Evolutionary conservation across 64 coral and sea anemone species (phyloP).

Genomic region (Pocillopora verrucosa): DNA sequence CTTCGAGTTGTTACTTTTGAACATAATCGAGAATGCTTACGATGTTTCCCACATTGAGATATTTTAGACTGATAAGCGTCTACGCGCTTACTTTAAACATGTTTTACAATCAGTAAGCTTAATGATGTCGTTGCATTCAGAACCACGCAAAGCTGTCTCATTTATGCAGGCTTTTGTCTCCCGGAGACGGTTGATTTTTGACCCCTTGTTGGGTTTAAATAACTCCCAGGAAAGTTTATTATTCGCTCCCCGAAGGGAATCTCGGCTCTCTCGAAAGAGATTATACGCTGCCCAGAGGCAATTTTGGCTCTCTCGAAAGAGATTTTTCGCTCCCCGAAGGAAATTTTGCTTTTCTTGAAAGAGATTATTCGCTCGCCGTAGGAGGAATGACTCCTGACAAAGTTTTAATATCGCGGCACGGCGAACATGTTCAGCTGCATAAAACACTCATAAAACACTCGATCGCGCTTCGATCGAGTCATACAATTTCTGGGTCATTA

Average conservation of each 20-base stretch:
- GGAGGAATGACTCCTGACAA: not conserved
- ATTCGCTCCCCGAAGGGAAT: constrained; percentile 16
- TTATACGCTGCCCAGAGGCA: constrained; percentile 7
- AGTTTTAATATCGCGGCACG: not conserved
- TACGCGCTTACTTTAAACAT: not conserved
- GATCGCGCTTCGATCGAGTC: not conserved
- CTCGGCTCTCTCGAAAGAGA: constrained; percentile 4
- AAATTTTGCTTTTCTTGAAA: constrained; percentile 37
- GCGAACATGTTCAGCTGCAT: not conserved
- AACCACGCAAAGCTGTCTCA: constrained; percentile 2
- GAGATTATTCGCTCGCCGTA: constrained; percentile 19
- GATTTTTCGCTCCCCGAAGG: constrained; percentile 27
- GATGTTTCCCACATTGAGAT: not conserved
- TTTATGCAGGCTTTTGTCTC: constrained; percentile 3
- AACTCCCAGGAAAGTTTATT: not conserved
- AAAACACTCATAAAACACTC: not conserved
- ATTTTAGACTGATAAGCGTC: not conserved
- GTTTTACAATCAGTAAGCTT: not conserved
- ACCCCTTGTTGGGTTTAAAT: constrained; percentile 11
- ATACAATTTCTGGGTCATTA: constrained; percentile 8
- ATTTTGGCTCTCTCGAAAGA: constrained; percentile 34
- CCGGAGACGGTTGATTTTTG: constrained; percentile 1
- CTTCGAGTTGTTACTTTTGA: constrained; percentile 7
- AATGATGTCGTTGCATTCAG: constrained; percentile 11
- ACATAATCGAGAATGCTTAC: constrained; percentile 5